Evolutionary conservation across 92 coral and sea anemone species (phyloP).

Genomic region (Pocillopora meandrina): DNA sequence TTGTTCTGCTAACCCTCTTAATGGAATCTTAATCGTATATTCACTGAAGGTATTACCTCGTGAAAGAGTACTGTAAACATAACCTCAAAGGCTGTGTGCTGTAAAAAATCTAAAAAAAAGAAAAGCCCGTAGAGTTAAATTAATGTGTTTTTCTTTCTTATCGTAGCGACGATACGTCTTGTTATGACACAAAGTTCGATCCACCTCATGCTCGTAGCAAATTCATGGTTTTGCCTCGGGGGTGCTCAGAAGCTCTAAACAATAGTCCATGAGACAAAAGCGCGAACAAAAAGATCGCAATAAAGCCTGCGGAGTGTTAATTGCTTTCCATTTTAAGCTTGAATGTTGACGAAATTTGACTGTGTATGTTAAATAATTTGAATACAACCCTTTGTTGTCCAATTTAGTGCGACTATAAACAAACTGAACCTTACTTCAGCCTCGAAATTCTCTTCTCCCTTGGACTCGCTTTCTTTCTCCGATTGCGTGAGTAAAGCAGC

Average conservation of each 20-base stretch:
- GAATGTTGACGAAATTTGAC: conserved; percentile 62
- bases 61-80: conserved; percentile 31
- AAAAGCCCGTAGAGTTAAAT: background rate
- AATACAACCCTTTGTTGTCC: conserved; percentile 61
- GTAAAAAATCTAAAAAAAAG: background rate
- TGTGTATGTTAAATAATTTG: conserved; percentile 56
- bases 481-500: conserved; percentile 50
- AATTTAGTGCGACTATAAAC: conserved; percentile 43
- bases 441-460: conserved; percentile 13
- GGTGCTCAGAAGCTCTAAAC: conserved; percentile 23
- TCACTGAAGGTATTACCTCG: conserved; percentile 40
- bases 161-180: conserved; percentile 29
- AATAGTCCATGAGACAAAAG: conserved; percentile 43
- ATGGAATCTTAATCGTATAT: conserved; percentile 55
- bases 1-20: conserved; percentile 57
- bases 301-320: conserved; percentile 63
- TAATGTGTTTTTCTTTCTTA: conserved; percentile 9
- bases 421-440: conserved; percentile 15
- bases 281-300: conserved; percentile 55
- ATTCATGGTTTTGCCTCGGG: conserved; percentile 43
- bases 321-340: conserved; percentile 62
- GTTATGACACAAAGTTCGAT: conserved; percentile 15
- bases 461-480: conserved; percentile 12
- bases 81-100: background rate
- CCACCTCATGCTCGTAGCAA: conserved; percentile 3